phyloP scores from a whole-genome alignment of 2,113 vertebrate species.

The Mungos mungo region DNA sequence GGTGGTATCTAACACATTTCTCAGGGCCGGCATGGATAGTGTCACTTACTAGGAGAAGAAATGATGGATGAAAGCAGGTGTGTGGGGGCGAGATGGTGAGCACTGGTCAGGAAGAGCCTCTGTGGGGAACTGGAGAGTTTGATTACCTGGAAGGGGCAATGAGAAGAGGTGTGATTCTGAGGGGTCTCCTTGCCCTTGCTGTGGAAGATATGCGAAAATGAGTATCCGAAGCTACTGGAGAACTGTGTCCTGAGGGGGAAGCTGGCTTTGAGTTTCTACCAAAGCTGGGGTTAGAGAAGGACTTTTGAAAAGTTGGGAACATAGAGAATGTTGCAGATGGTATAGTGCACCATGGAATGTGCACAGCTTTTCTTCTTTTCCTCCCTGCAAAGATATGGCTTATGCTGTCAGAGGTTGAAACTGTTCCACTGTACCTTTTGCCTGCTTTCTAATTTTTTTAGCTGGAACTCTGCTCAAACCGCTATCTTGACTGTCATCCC shows the following conservation, averaged over 20 bases:
- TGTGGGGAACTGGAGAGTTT: not conserved
- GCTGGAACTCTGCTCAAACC: not conserved
- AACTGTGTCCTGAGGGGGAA: not conserved
- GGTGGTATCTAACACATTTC: not conserved
- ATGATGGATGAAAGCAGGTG: not conserved
- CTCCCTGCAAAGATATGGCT: accelerated
- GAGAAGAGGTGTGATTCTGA: not conserved
- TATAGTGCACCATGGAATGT: accelerated
- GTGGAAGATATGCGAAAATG: not conserved
- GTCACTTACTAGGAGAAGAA: not conserved
- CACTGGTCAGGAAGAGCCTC: not conserved
- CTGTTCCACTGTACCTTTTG: not conserved
- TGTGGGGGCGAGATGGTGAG: not conserved
- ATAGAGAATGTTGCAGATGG: not conserved
- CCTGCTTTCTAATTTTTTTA: not conserved
- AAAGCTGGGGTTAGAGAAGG: not conserved
- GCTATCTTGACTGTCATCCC: not conserved
- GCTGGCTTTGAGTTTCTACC: not conserved
- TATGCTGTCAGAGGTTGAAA: not conserved
- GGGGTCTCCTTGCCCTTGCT: not conserved
- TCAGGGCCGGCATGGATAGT: not conserved
- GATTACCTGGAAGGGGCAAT: not conserved
- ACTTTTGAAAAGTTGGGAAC: not conserved
- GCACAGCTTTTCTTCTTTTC: not conserved
- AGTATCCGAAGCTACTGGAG: not conserved